Base-by-base conservation (phyloP, 2,113 vertebrate species). In the Leptocoma aspasia region DNA sequence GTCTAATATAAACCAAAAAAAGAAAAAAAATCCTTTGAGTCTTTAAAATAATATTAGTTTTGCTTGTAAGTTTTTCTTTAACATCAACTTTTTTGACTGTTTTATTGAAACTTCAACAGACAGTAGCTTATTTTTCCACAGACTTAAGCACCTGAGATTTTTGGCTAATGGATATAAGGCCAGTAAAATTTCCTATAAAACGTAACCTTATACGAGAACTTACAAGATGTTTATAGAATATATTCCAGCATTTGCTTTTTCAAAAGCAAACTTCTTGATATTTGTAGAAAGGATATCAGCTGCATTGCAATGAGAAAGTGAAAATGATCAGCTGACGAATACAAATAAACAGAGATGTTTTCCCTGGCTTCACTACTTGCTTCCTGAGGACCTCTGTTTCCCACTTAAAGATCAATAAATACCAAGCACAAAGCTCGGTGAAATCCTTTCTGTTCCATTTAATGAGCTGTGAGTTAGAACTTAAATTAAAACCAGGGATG, bases 121-220 rank as follows among this genome's bases (percentile, higher is more conserved):
- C 97, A 98, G 97, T 98, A 98, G 97, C 97, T 97, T 98, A 97
- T 97, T 98, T 98, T 98, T 98, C 97, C 95, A 97, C 76, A 86
- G 86, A 93, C 82, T 89, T 97, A 96, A 98, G 96, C 97, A 98
- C 97, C 96, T 98, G 97, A 97, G 90, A 97, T 96, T 98, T 98
- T 97, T 98, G 97, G 97, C 97, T 97, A 97, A 97, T 97, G 95
- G 79, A 94, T 95, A 82, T 71, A 95, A 96, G 91, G 70, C 94
- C 79, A 96, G 95, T 97, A 98, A 98, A 98, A 97, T 94, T 96
- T 96, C 80, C 93, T 87, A 97, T 98, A 97, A 98, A 97, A 94
- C 77, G 96, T 95, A 97, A 97, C 75, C 96, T 95, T 94, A 96
- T 96, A 96, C 54, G 31, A 96, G 97, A 97, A 97, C 68, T 96